These are phyloP conservation scores for Pan troglodytes DNA, from an alignment of 2,113 vertebrate species.

Conservation along the genomic window NHGRI_mPanTro3-v2.1_pri NC_072421.2:119803501-119804000, in stretches of 20 bases:
- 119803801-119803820: background rate
- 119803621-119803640: background rate
- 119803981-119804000: background rate
- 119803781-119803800: background rate
- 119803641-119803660: background rate
- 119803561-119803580: no score
- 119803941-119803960: background rate
- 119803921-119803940: background rate
- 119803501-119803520: conserved; percentile 19
- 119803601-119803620: background rate
- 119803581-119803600: background rate
- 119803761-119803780: background rate
- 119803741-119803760: background rate
- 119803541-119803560: background rate
- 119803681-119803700: background rate
- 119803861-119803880: background rate
- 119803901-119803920: background rate
- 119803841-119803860: background rate
- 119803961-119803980: background rate
- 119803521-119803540: background rate
- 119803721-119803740: background rate
- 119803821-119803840: background rate
- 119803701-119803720: background rate
- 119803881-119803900: background rate
- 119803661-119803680: background rate